Percentiles rank a stretch among this genome's conserved stretches.
Evolutionary conservation across 2,797 vertebrate genomes (phyloP).

Genomic region (Peromyscus melanophrys): DNA sequence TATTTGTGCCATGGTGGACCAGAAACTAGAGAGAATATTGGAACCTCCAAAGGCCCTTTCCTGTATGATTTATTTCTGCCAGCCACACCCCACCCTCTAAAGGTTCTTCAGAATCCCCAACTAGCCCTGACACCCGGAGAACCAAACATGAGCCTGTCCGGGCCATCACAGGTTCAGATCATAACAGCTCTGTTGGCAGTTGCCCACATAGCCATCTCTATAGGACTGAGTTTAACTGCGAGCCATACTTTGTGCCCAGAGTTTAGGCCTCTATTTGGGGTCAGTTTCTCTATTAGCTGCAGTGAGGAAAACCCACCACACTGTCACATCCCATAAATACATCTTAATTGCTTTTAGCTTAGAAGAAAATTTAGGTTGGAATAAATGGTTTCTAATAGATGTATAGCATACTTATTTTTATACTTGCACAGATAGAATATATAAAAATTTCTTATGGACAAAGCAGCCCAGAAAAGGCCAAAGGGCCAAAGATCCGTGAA

Average conservation of each 20-base stretch:
- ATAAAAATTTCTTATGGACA: background rate
- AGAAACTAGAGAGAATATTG: background rate
- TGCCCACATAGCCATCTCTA: too few species aligned
- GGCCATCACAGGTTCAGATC: background rate
- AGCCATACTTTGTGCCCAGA: background rate
- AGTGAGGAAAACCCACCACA: background rate
- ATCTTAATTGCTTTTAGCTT: conserved; percentile 59
- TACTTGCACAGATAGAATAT: background rate
- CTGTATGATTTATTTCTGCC: background rate
- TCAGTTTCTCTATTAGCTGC: background rate
- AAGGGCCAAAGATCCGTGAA: background rate
- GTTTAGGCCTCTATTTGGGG: background rate
- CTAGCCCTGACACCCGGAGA: background rate
- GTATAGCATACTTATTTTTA: conserved; percentile 14
- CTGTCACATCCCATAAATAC: background rate
- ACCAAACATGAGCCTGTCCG: background rate
- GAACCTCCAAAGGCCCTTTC: background rate
- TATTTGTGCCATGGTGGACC: background rate
- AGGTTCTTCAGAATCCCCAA: background rate
- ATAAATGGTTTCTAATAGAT: background rate
- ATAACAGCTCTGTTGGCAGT: background rate
- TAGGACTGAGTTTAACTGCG: background rate
- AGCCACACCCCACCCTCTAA: background rate
- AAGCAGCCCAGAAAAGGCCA: background rate
- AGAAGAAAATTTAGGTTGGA: background rate